These are phyloP conservation scores for Popillia japonica DNA, from an alignment of 1,140 invertebrate species.

Conservation along the genomic window DNA sequence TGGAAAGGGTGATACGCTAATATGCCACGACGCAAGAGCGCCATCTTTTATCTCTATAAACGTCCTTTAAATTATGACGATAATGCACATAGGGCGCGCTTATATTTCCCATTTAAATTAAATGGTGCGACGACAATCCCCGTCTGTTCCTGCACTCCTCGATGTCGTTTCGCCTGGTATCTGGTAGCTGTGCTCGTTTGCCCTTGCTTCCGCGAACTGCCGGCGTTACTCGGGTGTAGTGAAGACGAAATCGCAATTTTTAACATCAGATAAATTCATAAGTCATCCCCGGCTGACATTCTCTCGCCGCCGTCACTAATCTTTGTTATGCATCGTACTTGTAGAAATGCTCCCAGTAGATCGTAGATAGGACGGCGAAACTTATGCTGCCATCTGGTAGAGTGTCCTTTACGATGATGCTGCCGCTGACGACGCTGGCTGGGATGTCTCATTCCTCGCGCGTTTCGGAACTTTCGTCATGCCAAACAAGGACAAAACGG, in stretches of 20 bases:
- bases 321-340: constrained; percentile 28
- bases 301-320: constrained; percentile 22
- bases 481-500: not conserved
- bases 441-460: not conserved
- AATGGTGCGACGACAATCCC: constrained; percentile 3
- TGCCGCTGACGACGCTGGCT: not conserved
- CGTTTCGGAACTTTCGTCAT: not conserved
- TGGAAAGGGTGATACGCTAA: too few species aligned
- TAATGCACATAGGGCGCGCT: not conserved
- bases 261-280: constrained; percentile 35
- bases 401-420: constrained; percentile 16
- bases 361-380: not conserved
- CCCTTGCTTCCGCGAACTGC: not conserved
- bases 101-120: constrained; percentile 27
- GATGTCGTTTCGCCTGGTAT: not conserved
- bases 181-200: not conserved
- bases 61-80: not conserved
- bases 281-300: constrained; percentile 22
- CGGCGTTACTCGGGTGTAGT: not conserved
- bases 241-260: constrained; percentile 30
- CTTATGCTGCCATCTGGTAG: constrained; percentile 15
- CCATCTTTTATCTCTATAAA: not conserved
- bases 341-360: constrained; percentile 19
- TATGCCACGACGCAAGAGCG: too few species aligned
- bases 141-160: not conserved